Evolutionary conservation across 2,113 vertebrate species (phyloP).

Genomic region (Isichthys henryi): DNA sequence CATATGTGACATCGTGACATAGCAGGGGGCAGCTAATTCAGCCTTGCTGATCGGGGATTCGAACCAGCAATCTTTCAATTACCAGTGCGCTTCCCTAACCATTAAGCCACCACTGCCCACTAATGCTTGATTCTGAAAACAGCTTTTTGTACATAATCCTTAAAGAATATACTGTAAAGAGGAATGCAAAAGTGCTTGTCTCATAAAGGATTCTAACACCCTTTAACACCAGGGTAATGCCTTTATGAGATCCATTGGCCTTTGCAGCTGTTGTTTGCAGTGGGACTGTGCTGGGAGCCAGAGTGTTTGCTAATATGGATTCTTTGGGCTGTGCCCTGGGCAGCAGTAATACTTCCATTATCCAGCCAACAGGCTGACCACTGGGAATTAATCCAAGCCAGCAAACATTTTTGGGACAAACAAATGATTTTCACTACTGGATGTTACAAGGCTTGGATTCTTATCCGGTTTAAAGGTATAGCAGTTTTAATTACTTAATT

Average conservation of each 20-base stretch:
- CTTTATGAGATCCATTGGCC: neutral
- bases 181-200: neutral
- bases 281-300: neutral
- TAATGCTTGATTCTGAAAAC: neutral
- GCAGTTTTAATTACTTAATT: neutral
- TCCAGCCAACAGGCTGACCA: neutral
- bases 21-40: too few relatives aligned
- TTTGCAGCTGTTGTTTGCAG: neutral
- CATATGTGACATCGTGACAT: too few relatives aligned
- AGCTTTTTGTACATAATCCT: neutral
- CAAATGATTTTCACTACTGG: neutral
- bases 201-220: neutral
- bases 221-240: neutral
- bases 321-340: neutral
- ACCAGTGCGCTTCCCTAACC: too few relatives aligned
- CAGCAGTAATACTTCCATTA: neutral
- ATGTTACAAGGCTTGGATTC: neutral
- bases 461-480: neutral
- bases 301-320: neutral
- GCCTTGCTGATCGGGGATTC: too few relatives aligned
- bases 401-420: neutral
- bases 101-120: too few relatives aligned
- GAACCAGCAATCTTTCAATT: too few relatives aligned
- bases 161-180: neutral
- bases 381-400: neutral